Evolutionary conservation across 2,888 invertebrate genomes (phyloP), one percentile per base, ranked within the genome.

Genomic region (Rhaphigaster nebulosa): DNA sequence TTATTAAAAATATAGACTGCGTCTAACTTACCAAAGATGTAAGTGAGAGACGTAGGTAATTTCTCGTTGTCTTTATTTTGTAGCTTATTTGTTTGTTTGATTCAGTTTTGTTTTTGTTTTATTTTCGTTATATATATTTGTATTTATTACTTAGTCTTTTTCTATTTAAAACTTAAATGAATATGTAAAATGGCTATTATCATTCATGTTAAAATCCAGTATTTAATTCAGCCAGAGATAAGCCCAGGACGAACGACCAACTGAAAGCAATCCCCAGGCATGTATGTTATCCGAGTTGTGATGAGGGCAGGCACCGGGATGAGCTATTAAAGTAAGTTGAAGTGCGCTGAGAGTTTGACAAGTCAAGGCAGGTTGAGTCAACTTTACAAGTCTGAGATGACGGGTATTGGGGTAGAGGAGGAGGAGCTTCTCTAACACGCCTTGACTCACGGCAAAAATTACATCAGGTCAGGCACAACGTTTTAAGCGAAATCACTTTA

Each of bases 271-370:
- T 38, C 5, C 38, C 20, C 1, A 0, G 45, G 84, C 50, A 45
- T 45, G 84, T 45, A 45, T n/a, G 84, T 45, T 45, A 45, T 26
- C 70, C 26, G 84, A 45, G 84, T 26, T 45, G 45, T 84, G 84
- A 84, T 84, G 84, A 84, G 84, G 84, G 50, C 84, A 84, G 84
- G 26, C n/a, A 26, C 18, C 0, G 70, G 80, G 84, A 84, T 84
- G 45, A 84, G 84, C 84, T 45, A 50, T 84, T 84, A 50, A 84
- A 84, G 84, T 84, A 84, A 84, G 84, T 84, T 84, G 45, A 84
- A 84, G 84, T 45, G 45, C 45, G 41, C 84, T 84, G 26, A 84
- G 84, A 84, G 84, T 84, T 84, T 84, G 84, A 84, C 84, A 84
- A 50, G 84, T n/a, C 45, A 13, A 84, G 45, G 45, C 84, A 41